Percentiles rank a stretch among this genome's conserved stretches.
phyloP scores from a whole-genome alignment of 2,888 invertebrate genomes.

The Rotaria socialis region DNA sequence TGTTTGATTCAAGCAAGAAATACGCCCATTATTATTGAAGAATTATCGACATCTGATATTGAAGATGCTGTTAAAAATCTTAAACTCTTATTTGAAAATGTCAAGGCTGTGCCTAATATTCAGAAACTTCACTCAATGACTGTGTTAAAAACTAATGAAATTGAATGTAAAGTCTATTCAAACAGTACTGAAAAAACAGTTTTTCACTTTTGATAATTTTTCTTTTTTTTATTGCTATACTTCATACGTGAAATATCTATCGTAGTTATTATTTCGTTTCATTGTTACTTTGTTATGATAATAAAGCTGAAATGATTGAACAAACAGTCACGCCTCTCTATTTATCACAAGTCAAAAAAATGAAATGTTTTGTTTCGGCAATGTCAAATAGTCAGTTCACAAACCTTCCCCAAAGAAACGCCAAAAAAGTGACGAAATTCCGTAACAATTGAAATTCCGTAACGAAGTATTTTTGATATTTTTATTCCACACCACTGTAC shows the following conservation, averaged over 20 bases:
- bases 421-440: neutral
- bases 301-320: too few species aligned
- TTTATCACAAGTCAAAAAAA: neutral
- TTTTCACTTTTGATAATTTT: neutral
- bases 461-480: neutral
- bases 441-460: neutral
- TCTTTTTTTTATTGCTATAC: too few species aligned
- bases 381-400: neutral
- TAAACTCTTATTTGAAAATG: neutral
- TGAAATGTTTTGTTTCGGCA: neutral
- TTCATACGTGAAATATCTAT: too few species aligned
- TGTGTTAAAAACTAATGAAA: neutral
- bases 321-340: neutral
- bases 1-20: neutral
- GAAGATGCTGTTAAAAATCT: neutral
- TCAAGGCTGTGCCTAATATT: neutral
- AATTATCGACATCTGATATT: neutral
- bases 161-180: neutral
- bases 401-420: neutral
- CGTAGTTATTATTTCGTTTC: neutral
- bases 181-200: neutral
- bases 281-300: neutral
- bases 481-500: neutral
- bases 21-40: neutral
- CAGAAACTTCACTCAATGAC: neutral